Evolutionary conservation across 2,888 invertebrate genomes (phyloP).

Genomic region (Aromia moschata): DNA sequence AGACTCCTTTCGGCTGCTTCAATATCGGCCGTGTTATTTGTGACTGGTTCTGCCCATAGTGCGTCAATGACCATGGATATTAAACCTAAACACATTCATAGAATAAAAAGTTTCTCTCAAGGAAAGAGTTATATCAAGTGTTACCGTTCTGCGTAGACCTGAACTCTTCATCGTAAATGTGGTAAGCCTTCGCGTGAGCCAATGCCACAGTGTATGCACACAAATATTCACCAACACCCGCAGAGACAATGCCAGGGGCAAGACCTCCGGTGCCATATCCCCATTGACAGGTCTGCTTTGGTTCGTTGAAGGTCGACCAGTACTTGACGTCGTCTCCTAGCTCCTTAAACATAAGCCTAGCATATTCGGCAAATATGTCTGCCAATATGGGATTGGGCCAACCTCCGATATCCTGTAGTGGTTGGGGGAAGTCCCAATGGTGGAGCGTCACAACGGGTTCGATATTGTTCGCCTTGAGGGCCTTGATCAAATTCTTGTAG

Average conservation of each 20-base stretch:
- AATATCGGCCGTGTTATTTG: conserved; percentile 50
- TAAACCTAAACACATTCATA: conserved; percentile 42
- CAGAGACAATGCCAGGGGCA: conserved; percentile 66
- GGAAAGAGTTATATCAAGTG: neutral
- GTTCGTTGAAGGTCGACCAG: conserved; percentile 78
- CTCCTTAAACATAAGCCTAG: conserved; percentile 63
- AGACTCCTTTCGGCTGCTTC: conserved; percentile 28
- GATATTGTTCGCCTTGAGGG: conserved; percentile 19
- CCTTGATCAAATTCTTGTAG: conserved; percentile 24
- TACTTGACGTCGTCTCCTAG: conserved; percentile 65
- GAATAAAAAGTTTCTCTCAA: neutral
- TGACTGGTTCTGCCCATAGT: conserved; percentile 67
- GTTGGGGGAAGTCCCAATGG: conserved; percentile 67
- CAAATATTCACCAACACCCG: conserved; percentile 70
- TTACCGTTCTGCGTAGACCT: conserved; percentile 56
- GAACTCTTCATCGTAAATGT: conserved; percentile 70
- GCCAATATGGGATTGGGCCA: conserved; percentile 71
- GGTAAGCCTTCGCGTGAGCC: conserved; percentile 9
- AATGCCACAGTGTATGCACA: conserved; percentile 68
- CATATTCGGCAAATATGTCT: conserved; percentile 69
- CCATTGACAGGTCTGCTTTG: conserved; percentile 59
- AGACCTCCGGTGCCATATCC: conserved; percentile 66
- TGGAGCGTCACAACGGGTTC: conserved; percentile 23
- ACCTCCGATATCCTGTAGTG: conserved; percentile 65
- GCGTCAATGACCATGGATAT: conserved; percentile 65